phyloP scores from a whole-genome alignment of 1,140 invertebrate genomes.

The Lepidurus couesii region DNA sequence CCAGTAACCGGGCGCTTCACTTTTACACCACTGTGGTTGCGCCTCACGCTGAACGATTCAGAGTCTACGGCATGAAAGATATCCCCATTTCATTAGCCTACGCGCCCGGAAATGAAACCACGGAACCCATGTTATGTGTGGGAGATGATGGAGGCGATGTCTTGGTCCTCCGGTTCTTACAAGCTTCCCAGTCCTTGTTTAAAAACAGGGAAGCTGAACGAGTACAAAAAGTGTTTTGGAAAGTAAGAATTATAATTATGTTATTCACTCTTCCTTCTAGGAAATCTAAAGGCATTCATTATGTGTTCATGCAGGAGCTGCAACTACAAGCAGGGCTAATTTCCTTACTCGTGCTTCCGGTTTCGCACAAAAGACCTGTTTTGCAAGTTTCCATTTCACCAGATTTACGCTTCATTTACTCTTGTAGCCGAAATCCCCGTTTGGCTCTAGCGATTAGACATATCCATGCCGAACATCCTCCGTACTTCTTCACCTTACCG shows the following conservation, averaged over 20 bases:
- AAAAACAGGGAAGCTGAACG: conserved; percentile 27
- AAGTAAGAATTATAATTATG: conserved; percentile 2
- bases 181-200: conserved; percentile 28
- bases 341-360: not conserved
- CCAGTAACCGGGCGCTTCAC: conserved; percentile 34
- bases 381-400: conserved; percentile 19
- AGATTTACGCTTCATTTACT: not conserved
- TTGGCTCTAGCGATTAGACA: conserved; percentile 24
- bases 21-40: conserved; percentile 35
- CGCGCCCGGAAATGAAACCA: not conserved
- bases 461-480: conserved; percentile 23
- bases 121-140: conserved; percentile 23
- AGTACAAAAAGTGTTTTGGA: conserved; percentile 28
- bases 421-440: conserved; percentile 21
- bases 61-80: conserved; percentile 31
- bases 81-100: conserved; percentile 27
- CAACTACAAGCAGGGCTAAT: conserved; percentile 26
- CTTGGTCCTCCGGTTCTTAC: conserved; percentile 24
- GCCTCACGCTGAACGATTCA: conserved; percentile 33
- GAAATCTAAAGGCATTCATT: not conserved
- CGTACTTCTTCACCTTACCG: conserved; percentile 1
- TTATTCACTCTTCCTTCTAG: not conserved
- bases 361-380: conserved; percentile 6
- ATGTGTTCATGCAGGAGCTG: conserved; percentile 22
- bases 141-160: conserved; percentile 29